These are phyloP conservation scores for Antennarius striatus DNA, from an alignment of 2,113 vertebrate genomes.

Conservation along the genomic window DNA sequence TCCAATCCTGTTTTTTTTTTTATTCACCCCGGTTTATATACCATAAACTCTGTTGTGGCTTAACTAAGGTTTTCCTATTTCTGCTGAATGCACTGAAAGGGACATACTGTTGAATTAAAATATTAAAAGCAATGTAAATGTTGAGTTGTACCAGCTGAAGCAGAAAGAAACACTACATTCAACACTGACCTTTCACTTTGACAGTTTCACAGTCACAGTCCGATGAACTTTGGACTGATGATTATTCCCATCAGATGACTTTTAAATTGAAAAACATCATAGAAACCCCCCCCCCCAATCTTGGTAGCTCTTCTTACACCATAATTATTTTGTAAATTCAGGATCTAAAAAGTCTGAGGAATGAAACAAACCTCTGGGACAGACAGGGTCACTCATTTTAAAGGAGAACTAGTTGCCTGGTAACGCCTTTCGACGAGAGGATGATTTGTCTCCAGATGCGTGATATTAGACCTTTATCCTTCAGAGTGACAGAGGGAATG, in stretches of 20 bases:
- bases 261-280: slow-evolving; percentile 30
- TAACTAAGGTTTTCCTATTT: slow-evolving; percentile 17
- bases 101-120: too few relatives aligned
- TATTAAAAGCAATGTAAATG: too few relatives aligned
- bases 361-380: slow-evolving; percentile 2
- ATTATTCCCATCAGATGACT: slow-evolving; percentile 5
- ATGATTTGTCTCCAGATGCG: slow-evolving; percentile 54
- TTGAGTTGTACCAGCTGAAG: too few relatives aligned
- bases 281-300: neutral
- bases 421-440: slow-evolving; percentile 29
- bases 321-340: slow-evolving; percentile 23
- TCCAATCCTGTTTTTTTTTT: neutral
- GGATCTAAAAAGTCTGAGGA: slow-evolving; percentile 20
- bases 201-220: slow-evolving; percentile 17
- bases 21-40: slow-evolving; percentile 19
- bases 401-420: slow-evolving; percentile 34
- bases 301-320: slow-evolving; percentile 15
- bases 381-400: slow-evolving; percentile 35
- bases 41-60: slow-evolving; percentile 11
- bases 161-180: too few relatives aligned
- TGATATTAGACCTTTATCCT: slow-evolving; percentile 53
- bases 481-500: slow-evolving; percentile 54
- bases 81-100: neutral
- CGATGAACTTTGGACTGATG: slow-evolving; percentile 7
- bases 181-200: too few relatives aligned